Percentiles rank a stretch among this genome's conserved stretches.
Conservation (phyloP, 2,888 invertebrate genomes). For the Drosophila ezoana region DNA sequence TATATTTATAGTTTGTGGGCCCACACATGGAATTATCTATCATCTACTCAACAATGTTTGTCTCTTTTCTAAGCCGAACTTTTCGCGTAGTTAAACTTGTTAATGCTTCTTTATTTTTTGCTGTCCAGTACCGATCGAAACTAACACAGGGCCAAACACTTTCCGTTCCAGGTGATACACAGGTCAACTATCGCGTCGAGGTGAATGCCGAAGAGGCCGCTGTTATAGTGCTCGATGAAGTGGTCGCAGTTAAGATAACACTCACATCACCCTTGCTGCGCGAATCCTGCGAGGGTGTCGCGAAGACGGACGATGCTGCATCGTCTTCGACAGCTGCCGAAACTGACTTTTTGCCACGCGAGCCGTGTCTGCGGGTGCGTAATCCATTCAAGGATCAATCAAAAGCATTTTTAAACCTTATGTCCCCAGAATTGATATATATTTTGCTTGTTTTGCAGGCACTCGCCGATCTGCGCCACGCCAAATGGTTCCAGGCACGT, state of each 20-base stretch:
- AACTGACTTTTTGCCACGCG: conserved; percentile 95
- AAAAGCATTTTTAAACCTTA: too few relatives aligned
- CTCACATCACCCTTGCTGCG: conserved; percentile 97
- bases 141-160: conserved; percentile 18
- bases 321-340: conserved; percentile 87
- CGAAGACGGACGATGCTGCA: conserved; percentile 87
- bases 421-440: background rate
- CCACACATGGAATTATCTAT: conserved; percentile 64
- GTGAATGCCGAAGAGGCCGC: conserved; percentile 94
- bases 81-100: conserved; percentile 40
- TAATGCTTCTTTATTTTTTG: conserved; percentile 5
- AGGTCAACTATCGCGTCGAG: conserved; percentile 90
- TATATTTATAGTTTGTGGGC: conserved; percentile 54
- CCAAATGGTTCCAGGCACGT: conserved; percentile 99
- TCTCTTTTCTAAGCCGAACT: conserved; percentile 70
- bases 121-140: background rate
- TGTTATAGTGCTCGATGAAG: conserved; percentile 92
- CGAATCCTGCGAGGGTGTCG: conserved; percentile 87
- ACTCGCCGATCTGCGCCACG: conserved; percentile 99
- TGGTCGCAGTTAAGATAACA: conserved; percentile 93
- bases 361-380: conserved; percentile 93
- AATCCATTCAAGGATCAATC: background rate
- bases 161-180: conserved; percentile 79
- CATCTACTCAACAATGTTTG: conserved; percentile 68
- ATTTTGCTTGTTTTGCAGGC: conserved; percentile 87